Conservation (phyloP, 1,140 invertebrate genomes). For the Venturia canescens region DNA sequence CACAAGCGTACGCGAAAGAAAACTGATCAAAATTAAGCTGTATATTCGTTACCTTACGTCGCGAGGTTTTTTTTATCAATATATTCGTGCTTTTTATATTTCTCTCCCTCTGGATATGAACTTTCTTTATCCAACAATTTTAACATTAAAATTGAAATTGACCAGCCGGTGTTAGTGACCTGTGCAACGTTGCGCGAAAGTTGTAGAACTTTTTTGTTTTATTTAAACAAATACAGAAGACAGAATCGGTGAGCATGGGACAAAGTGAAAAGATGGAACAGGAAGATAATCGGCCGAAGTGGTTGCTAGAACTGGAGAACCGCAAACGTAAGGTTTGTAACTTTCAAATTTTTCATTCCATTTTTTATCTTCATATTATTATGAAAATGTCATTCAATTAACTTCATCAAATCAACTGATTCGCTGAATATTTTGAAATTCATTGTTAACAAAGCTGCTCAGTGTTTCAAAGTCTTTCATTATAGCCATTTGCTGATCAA, state of each 20-base stretch:
- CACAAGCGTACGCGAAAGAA: slow-evolving; percentile 2
- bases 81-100: background rate
- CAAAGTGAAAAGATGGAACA: slow-evolving; percentile 62
- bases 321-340: slow-evolving; percentile 71
- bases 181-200: background rate
- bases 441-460: no score
- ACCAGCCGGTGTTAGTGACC: background rate
- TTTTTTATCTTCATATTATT: no score
- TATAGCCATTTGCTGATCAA: no score
- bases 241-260: slow-evolving; percentile 32
- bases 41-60: background rate
- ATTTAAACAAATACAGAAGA: background rate
- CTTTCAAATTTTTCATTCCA: slow-evolving; percentile 12
- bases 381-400: no score
- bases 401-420: no score
- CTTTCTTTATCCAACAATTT: background rate
- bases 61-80: background rate
- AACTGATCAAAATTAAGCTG: background rate
- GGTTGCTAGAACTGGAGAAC: slow-evolving; percentile 74
- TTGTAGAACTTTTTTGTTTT: background rate
- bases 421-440: no score
- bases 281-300: slow-evolving; percentile 68
- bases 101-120: background rate
- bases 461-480: no score
- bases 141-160: background rate